Evolutionary conservation across 1,140 invertebrate species (phyloP).

Genomic region (Aphelenchoides avenae): DNA sequence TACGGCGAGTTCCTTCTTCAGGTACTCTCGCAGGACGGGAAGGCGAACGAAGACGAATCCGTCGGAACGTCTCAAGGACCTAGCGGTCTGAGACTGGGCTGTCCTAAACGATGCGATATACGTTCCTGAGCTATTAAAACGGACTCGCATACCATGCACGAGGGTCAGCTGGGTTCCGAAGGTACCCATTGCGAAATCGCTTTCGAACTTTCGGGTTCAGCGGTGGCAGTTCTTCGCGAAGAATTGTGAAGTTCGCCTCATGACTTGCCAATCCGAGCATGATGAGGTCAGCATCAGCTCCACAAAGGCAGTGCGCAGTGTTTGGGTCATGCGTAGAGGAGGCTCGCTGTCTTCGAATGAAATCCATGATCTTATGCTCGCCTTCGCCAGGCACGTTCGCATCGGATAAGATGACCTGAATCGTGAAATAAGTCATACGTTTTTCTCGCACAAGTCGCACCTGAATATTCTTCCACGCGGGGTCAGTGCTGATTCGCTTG

Average conservation of each 20-base stretch:
- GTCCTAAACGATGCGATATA: slow-evolving; percentile 5
- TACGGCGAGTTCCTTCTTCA: slow-evolving; percentile 84
- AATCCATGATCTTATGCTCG: slow-evolving; percentile 99
- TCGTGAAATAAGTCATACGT: background rate
- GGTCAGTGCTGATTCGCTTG: slow-evolving; percentile 84
- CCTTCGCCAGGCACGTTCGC: slow-evolving; percentile 97
- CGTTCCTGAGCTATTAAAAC: slow-evolving; percentile 89
- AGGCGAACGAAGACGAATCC: slow-evolving; percentile 68
- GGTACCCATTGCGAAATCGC: no score
- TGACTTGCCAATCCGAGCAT: slow-evolving; percentile 97
- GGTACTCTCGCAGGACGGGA: slow-evolving; percentile 86
- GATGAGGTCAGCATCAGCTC: slow-evolving; percentile 95
- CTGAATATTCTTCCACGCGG: slow-evolving; percentile 88
- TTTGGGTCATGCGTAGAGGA: slow-evolving; percentile 95
- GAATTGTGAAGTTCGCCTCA: slow-evolving; percentile 89
- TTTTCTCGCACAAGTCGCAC: slow-evolving; percentile 56
- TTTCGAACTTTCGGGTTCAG: no score
- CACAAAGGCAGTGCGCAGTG: slow-evolving; percentile 92
- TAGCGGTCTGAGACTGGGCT: slow-evolving; percentile 37
- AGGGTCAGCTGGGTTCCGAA: slow-evolving; percentile 87
- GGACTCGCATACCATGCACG: slow-evolving; percentile 94
- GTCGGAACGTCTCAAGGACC: slow-evolving; percentile 50
- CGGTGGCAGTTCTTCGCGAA: slow-evolving; percentile 88
- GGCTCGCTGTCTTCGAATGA: slow-evolving; percentile 79
- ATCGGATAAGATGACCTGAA: slow-evolving; percentile 81